Evolutionary conservation across 2,113 vertebrate species (phyloP).

Genomic region (Gymnocephalus cernua): DNA sequence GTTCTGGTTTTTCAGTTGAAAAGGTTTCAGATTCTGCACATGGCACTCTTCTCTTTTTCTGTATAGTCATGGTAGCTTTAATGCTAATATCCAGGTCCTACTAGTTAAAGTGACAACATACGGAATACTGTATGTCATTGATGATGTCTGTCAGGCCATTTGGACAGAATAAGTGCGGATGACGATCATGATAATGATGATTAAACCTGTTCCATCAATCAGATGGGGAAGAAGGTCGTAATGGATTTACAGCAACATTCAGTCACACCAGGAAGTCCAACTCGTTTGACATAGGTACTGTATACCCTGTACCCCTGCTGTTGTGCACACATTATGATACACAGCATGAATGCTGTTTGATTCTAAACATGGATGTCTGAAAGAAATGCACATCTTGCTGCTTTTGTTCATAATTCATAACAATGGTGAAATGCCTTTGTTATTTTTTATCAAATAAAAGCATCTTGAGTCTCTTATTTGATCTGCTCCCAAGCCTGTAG

Average conservation of each 20-base stretch:
- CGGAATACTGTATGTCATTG: not conserved
- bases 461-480: slow-evolving; percentile 38
- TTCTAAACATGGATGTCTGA: not conserved
- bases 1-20: not conserved
- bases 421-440: slow-evolving; percentile 32
- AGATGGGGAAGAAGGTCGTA: slow-evolving; percentile 73
- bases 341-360: slow-evolving; percentile 18
- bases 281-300: slow-evolving; percentile 85
- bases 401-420: slow-evolving; percentile 48
- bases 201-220: slow-evolving; percentile 29
- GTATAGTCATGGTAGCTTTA: not conserved
- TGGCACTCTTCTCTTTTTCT: not conserved
- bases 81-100: not conserved
- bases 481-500: slow-evolving; percentile 38
- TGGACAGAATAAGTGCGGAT: not conserved
- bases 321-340: not conserved
- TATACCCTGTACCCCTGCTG: not conserved
- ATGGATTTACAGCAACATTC: slow-evolving; percentile 68
- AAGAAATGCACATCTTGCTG: not conserved
- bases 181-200: slow-evolving; percentile 20
- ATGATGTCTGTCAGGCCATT: not conserved
- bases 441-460: slow-evolving; percentile 45
- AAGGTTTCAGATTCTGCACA: not conserved
- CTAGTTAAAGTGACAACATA: not conserved
- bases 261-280: slow-evolving; percentile 81